Conservation (phyloP, 1,140 invertebrate genomes). For the Drosophila repleta region DNA sequence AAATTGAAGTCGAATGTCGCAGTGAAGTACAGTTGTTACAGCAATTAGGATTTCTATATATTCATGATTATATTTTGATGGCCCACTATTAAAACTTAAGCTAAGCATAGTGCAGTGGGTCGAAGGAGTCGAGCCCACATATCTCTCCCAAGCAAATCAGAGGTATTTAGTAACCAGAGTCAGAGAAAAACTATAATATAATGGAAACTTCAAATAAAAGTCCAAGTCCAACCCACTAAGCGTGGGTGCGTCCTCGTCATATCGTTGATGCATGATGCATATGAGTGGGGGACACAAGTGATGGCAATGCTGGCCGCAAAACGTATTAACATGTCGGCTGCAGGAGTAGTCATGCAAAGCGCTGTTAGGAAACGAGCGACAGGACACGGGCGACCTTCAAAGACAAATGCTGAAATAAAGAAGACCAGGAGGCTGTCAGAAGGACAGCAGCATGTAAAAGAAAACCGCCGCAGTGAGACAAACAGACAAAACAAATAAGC, state of each 20-base stretch:
- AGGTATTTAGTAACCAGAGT: too few relatives aligned
- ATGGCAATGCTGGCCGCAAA: slow-evolving; percentile 75
- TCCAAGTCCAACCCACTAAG: too few relatives aligned
- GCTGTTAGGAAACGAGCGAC: slow-evolving; percentile 26
- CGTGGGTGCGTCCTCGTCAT: too few relatives aligned
- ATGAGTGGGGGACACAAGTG: slow-evolving; percentile 41
- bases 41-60: neutral
- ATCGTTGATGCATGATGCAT: neutral
- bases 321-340: slow-evolving; percentile 76
- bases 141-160: too few relatives aligned
- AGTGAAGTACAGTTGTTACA: neutral
- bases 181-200: too few relatives aligned
- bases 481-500: slow-evolving; percentile 81
- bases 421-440: slow-evolving; percentile 16
- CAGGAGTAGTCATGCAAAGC: slow-evolving; percentile 47
- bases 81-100: neutral
- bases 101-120: too few relatives aligned
- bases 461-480: slow-evolving; percentile 47
- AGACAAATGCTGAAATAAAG: slow-evolving; percentile 33
- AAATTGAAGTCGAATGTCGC: slow-evolving; percentile 3
- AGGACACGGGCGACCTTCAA: slow-evolving; percentile 9
- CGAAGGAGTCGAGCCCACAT: too few relatives aligned
- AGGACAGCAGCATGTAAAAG: slow-evolving; percentile 50
- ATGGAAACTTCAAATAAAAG: too few relatives aligned
- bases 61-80: neutral